Conservation (phyloP, 2,797 vertebrate species). For the Hoplostethus mediterraneus region DNA sequence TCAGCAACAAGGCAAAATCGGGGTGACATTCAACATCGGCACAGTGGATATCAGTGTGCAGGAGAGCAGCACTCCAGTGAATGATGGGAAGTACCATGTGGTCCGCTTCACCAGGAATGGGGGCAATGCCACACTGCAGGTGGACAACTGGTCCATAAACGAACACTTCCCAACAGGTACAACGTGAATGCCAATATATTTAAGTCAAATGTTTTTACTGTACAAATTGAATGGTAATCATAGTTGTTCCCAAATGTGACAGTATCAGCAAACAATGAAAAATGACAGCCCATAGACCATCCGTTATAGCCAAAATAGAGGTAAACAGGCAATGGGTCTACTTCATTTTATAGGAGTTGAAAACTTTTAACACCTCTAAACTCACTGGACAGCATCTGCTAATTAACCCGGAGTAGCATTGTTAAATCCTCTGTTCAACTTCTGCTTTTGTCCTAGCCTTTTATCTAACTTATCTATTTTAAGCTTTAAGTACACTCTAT, state of each 20-base stretch:
- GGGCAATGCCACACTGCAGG: conserved; percentile 97
- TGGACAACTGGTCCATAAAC: conserved; percentile 98
- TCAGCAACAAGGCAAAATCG: conserved; percentile 97
- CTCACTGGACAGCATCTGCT: conserved; percentile 61
- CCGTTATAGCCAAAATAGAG: not conserved
- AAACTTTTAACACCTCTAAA: not conserved
- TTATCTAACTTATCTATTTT: not conserved
- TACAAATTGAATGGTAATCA: not conserved
- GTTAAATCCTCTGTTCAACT: not conserved
- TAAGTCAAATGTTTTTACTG: not conserved
- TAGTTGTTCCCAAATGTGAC: not conserved
- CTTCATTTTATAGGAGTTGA: not conserved
- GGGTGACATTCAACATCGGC: conserved; percentile 98
- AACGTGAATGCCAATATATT: not conserved
- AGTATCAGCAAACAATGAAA: not conserved
- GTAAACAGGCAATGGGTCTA: no score
- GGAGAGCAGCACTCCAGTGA: conserved; percentile 94
- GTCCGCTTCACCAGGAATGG: conserved; percentile 97
- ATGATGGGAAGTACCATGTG: conserved; percentile 97
- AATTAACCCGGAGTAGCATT: not conserved
- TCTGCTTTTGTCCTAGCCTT: not conserved
- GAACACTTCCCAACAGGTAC: conserved; percentile 98
- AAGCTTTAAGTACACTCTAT: not conserved
- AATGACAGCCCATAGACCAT: not conserved
- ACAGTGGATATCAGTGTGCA: conserved; percentile 95